Conservation (phyloP, 2,113 vertebrate species). For the Trichomycterus rosablanca region DNA sequence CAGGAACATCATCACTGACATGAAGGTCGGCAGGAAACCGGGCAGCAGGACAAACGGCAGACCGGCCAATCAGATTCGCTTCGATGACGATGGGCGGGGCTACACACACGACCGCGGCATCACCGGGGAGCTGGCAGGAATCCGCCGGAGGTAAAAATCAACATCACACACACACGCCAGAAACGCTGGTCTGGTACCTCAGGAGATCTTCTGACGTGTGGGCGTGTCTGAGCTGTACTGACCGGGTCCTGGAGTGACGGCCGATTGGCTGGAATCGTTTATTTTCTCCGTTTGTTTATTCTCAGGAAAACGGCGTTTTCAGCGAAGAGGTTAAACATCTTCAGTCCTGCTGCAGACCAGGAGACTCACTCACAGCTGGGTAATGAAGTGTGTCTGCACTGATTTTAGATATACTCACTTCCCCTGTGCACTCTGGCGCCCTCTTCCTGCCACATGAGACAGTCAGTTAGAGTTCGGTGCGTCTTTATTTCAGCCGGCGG, state of each 20-base stretch:
- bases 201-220: too few species aligned
- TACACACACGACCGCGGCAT: slow-evolving; percentile 39
- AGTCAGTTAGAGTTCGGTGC: too few species aligned
- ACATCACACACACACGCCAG: background rate
- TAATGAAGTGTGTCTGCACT: slow-evolving; percentile 26
- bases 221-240: too few species aligned
- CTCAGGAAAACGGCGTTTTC: slow-evolving; percentile 63
- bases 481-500: too few species aligned
- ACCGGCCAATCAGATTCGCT: slow-evolving; percentile 60
- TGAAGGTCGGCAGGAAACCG: slow-evolving; percentile 70
- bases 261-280: too few species aligned
- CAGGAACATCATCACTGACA: slow-evolving; percentile 75
- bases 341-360: slow-evolving; percentile 56
- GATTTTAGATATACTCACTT: background rate
- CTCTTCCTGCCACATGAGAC: too few species aligned
- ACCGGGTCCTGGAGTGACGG: too few species aligned
- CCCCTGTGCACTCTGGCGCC: too few species aligned
- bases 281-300: slow-evolving; percentile 25
- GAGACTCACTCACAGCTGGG: slow-evolving; percentile 48
- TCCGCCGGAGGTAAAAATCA: slow-evolving; percentile 58
- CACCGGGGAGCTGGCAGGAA: slow-evolving; percentile 31
- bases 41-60: slow-evolving; percentile 17
- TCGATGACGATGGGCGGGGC: slow-evolving; percentile 73
- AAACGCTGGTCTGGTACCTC: too few species aligned
- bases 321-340: slow-evolving; percentile 80